Evolutionary conservation across 2,888 invertebrate species (phyloP).

Genomic region (Adela reaumurella): DNA sequence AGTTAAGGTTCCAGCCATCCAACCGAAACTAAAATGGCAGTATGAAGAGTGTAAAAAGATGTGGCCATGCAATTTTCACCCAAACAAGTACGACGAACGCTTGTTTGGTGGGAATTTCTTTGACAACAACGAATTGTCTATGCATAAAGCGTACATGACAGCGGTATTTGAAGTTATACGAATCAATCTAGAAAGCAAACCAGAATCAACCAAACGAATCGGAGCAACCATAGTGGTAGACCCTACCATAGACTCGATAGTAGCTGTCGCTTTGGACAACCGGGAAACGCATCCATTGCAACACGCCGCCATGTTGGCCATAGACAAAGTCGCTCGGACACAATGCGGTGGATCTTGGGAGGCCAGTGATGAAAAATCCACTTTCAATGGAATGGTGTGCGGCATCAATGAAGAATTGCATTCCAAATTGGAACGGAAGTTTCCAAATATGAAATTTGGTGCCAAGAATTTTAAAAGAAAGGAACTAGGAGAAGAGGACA

Average conservation of each 20-base stretch:
- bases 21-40: slow-evolving; percentile 66
- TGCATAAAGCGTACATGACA: slow-evolving; percentile 58
- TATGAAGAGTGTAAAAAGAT: slow-evolving; percentile 54
- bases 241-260: slow-evolving; percentile 59
- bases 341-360: slow-evolving; percentile 78
- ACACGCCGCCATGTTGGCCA: slow-evolving; percentile 81
- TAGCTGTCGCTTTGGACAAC: slow-evolving; percentile 64
- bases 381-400: slow-evolving; percentile 11
- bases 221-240: slow-evolving; percentile 63
- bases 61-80: slow-evolving; percentile 87
- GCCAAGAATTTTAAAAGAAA: slow-evolving; percentile 33
- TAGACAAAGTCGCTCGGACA: slow-evolving; percentile 79
- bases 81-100: slow-evolving; percentile 69
- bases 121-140: slow-evolving; percentile 36
- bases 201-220: slow-evolving; percentile 17
- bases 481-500: slow-evolving; percentile 13
- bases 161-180: slow-evolving; percentile 53
- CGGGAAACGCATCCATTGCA: slow-evolving; percentile 64
- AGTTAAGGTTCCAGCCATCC: slow-evolving; percentile 54
- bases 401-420: slow-evolving; percentile 42
- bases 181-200: slow-evolving; percentile 19
- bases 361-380: slow-evolving; percentile 9
- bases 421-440: slow-evolving; percentile 26
- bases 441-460: slow-evolving; percentile 38
- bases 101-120: slow-evolving; percentile 63